Conservation (phyloP, 2,888 invertebrate genomes). For the Diplolepis rosae region DNA sequence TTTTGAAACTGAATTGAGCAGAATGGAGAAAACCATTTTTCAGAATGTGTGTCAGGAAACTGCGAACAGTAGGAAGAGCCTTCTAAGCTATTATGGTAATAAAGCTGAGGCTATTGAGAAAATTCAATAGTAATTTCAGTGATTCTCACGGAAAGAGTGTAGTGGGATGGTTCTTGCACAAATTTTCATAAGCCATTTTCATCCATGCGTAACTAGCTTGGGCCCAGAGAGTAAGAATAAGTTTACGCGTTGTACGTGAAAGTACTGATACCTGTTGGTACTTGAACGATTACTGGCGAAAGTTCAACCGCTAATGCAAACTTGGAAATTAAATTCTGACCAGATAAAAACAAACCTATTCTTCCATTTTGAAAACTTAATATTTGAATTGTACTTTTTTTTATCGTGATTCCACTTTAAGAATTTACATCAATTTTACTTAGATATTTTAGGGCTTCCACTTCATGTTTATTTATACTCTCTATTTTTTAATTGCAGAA, state of each 20-base stretch:
- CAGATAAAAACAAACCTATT: no score
- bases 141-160: slow-evolving; percentile 15
- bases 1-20: neutral
- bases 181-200: neutral
- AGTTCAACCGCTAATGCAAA: no score
- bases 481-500: no score
- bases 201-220: neutral
- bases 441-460: no score
- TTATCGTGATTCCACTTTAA: no score
- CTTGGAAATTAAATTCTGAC: no score
- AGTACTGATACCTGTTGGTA: neutral
- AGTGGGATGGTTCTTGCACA: neutral
- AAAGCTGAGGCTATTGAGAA: slow-evolving; percentile 9
- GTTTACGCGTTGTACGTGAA: neutral
- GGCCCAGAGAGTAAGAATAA: neutral
- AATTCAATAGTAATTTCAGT: slow-evolving; percentile 18
- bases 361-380: no score
- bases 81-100: neutral
- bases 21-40: neutral
- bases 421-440: no score
- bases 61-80: neutral
- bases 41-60: neutral
- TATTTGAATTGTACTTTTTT: no score
- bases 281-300: no score
- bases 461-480: no score